Evolutionary conservation across 2,797 vertebrate genomes (phyloP), one percentile per base, ranked within the genome.

Genomic region (Tapirus indicus): DNA sequence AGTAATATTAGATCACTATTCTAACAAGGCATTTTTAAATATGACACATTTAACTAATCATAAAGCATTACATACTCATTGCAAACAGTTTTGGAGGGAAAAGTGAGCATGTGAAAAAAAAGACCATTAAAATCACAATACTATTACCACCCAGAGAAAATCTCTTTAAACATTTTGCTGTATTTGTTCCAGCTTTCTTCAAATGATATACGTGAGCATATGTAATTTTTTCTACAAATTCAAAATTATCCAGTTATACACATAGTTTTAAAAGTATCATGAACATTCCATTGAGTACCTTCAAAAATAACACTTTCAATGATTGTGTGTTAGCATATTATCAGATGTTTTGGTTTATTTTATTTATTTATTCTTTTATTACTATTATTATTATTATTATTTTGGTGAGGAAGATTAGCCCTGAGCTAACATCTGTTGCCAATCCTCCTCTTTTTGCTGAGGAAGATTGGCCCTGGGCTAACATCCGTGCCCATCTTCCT

Each of bases 181-280:
- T 62, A 71, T 71, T 64, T 54, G 38, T 83, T 62, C 56, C 62
- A 88, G 2, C 1, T 91, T 96, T 95, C n/a, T 78, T 83, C 29
- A 79, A 97, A 83, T n/a, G 21, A 32, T 71, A 85, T 44, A 94
- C 10, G 66, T 62, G n/a, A 77, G n/a, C 9, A 35, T n/a, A 41
- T 90, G 47, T 49, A n/a, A 92, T 86, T 96, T 97, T 82, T 85
- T 75, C 52, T 44, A 92, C 6, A 93, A 92, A 93, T n/a, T 93
- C 29, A 90, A 83, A 95, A 83, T 41, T 66, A 66, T 83, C 7
- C 38, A 87, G n/a, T 82, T 66, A 87, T 38, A 56, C 44, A 52
- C 7, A 35, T 58, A 75, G 35, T 86, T 90, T 87, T 88, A 29
- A 29, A n/a, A 72, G 20, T 35, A 79, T 72, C 32, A 88, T 72